Evolutionary conservation across 37 sponge, comb jelly and placozoan species (phyloP).

Genomic region (Tethya wilhelma): DNA sequence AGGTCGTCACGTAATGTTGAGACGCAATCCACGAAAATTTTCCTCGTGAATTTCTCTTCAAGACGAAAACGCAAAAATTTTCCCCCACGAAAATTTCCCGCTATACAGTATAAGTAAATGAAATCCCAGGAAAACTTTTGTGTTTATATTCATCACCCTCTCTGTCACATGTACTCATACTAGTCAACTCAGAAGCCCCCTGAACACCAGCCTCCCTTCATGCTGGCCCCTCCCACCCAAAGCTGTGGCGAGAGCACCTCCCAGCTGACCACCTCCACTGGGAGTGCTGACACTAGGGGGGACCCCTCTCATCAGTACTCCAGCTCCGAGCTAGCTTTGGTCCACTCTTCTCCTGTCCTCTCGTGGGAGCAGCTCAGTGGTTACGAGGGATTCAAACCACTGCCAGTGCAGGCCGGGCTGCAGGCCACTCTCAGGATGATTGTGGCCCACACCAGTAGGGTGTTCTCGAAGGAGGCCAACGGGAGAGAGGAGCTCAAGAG

Average conservation of each 20-base stretch:
- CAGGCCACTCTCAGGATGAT: conserved; percentile 79
- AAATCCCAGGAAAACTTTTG: neutral
- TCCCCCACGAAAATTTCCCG: no score
- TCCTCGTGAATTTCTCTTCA: no score
- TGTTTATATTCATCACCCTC: neutral
- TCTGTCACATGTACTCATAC: neutral
- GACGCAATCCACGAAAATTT: no score
- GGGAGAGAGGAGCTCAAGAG: neutral
- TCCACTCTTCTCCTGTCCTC: neutral
- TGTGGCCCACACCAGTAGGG: conserved; percentile 64
- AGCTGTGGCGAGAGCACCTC: conserved; percentile 13
- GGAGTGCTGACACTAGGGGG: neutral
- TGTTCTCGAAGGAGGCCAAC: conserved; percentile 51
- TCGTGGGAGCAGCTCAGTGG: conserved; percentile 64
- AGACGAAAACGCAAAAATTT: no score
- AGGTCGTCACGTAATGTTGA: no score
- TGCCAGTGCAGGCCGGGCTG: conserved; percentile 74
- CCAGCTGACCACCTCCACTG: neutral
- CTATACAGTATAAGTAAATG: no score
- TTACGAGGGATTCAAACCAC: conserved; percentile 23
- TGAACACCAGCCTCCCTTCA: conserved; percentile 69
- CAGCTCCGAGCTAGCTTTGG: neutral
- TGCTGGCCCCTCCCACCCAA: conserved; percentile 41
- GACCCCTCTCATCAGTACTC: neutral
- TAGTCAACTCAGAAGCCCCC: neutral